phyloP scores from a whole-genome alignment of 2,113 vertebrate genomes.

The Acanthochromis polyacanthus region DNA sequence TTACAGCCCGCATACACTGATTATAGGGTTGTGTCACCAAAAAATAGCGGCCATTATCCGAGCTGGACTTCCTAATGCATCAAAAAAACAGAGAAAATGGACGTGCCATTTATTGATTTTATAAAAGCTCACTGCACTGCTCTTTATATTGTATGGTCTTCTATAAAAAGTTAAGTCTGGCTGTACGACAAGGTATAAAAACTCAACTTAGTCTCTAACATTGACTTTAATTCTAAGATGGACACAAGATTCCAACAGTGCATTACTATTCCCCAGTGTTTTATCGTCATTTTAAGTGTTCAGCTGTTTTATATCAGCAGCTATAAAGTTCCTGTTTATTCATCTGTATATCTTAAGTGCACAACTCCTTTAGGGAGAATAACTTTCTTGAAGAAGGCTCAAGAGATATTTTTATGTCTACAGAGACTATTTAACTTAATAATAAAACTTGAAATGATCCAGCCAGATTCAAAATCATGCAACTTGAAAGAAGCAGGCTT shows the following conservation, averaged over 20 bases:
- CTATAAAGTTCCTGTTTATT: background rate
- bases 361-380: background rate
- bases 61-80: background rate
- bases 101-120: background rate
- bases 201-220: background rate
- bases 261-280: background rate
- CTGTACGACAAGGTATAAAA: conserved; percentile 4
- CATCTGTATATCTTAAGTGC: background rate
- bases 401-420: conserved; percentile 1
- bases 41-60: background rate
- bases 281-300: conserved; percentile 1
- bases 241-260: background rate
- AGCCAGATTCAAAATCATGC: conserved; percentile 16
- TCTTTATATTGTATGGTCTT: background rate
- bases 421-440: conserved; percentile 11
- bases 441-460: conserved; percentile 13
- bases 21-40: too few species aligned
- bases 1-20: background rate
- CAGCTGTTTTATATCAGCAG: background rate
- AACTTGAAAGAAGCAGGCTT: conserved; percentile 17
- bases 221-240: conserved; percentile 3
- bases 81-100: background rate
- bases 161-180: background rate
- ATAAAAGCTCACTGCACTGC: background rate
- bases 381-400: conserved; percentile 1